Evolutionary conservation across 2,797 vertebrate genomes (phyloP).

Genomic region (Anabas testudineus): DNA sequence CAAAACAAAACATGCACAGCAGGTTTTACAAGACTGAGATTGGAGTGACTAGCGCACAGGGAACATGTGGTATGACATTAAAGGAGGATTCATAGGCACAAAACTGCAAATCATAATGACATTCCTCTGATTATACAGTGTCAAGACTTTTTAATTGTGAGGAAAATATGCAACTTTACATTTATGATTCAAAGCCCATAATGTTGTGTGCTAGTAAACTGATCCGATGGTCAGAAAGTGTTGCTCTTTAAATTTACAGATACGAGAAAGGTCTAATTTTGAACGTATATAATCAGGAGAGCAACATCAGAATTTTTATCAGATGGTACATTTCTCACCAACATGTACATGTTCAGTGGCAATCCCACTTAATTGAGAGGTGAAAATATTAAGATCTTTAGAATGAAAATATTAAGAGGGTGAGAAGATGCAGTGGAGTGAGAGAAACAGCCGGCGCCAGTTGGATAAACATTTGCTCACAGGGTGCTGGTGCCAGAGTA

Average conservation of each 20-base stretch:
- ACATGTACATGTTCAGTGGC: not conserved
- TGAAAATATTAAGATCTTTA: constrained; percentile 6
- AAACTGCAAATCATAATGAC: not conserved
- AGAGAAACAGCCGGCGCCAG: constrained; percentile 49
- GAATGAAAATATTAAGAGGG: constrained; percentile 23
- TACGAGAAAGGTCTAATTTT: too few relatives aligned
- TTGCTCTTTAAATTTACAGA: too few relatives aligned
- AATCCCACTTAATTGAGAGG: not conserved
- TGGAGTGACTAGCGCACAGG: not conserved
- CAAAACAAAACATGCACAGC: not conserved
- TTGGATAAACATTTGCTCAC: constrained; percentile 56
- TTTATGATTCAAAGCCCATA: not conserved
- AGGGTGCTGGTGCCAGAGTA: constrained; percentile 58
- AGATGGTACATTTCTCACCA: not conserved
- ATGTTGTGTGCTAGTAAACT: too few relatives aligned
- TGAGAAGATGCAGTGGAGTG: constrained; percentile 41
- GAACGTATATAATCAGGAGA: too few relatives aligned
- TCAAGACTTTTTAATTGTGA: constrained; percentile 1
- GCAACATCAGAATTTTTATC: too few relatives aligned
- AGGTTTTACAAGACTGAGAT: not conserved
- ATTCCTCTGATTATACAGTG: not conserved
- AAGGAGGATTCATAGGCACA: not conserved
- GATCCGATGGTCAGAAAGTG: too few relatives aligned
- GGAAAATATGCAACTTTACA: not conserved
- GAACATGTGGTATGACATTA: not conserved